A percentile compares a stretch with the other conserved stretches of the same genome.
phyloP scores from a whole-genome alignment of 2,113 vertebrate genomes.

The Sinosuthora webbiana region DNA sequence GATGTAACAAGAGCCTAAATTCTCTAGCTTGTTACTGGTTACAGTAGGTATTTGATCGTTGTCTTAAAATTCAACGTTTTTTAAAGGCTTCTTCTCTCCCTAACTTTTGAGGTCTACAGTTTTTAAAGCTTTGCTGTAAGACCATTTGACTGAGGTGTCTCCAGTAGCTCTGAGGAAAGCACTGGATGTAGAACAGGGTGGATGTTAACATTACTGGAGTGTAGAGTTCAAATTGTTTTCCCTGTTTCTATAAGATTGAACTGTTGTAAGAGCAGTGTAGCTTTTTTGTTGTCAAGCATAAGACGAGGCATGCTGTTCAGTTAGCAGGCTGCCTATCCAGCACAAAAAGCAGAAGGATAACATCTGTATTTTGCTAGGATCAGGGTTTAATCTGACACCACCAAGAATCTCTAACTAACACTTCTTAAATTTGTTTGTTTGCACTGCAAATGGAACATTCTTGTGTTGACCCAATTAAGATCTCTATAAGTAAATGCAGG shows the following conservation, averaged over 20 bases:
- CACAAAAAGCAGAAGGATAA: not conserved
- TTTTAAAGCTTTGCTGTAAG: not conserved
- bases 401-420: not conserved
- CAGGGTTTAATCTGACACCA: not conserved
- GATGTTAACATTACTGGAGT: not conserved
- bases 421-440: constrained; percentile 3
- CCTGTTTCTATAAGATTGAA: not conserved
- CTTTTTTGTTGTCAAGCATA: not conserved
- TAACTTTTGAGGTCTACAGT: not conserved
- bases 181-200: not conserved
- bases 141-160: not conserved
- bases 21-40: not conserved
- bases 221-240: not conserved
- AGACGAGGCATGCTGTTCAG: not conserved
- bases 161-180: not conserved
- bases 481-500: not conserved
- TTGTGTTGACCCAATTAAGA: not conserved
- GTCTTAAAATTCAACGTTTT: not conserved
- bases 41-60: not conserved
- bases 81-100: not conserved
- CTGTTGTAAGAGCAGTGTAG: not conserved
- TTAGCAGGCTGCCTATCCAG: not conserved
- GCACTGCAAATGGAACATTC: not conserved
- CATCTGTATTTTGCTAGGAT: not conserved
- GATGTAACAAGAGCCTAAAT: not conserved